Conservation (phyloP, 2,888 invertebrate genomes). For the Acrobasis repandana region DNA sequence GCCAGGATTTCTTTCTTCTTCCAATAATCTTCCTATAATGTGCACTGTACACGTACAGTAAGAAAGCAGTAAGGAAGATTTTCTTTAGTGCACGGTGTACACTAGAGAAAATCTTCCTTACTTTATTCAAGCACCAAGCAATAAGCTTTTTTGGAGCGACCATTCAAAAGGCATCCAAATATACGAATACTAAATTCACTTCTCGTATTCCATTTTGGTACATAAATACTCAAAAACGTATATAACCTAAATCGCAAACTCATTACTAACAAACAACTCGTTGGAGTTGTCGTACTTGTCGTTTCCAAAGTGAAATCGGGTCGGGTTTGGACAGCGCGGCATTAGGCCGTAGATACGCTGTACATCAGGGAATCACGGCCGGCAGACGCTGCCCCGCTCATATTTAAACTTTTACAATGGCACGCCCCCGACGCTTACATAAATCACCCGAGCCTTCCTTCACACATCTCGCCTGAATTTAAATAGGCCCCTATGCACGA, state of each 20-base stretch:
- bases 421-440: conserved; percentile 58
- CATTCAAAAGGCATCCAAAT: no score
- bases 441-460: conserved; percentile 71
- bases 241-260: neutral
- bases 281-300: conserved; percentile 18
- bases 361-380: conserved; percentile 32
- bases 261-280: neutral
- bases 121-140: no score
- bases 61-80: no score
- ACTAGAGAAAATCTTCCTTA: no score
- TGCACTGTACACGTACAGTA: no score
- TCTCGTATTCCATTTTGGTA: neutral
- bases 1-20: no score
- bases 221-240: neutral
- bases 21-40: no score
- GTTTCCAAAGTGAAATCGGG: conserved; percentile 38
- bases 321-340: conserved; percentile 41
- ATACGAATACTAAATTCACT: no score
- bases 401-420: conserved; percentile 76
- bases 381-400: conserved; percentile 47
- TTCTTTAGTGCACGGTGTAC: no score
- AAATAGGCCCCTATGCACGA: conserved; percentile 69
- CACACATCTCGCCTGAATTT: conserved; percentile 74
- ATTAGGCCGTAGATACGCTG: conserved; percentile 31
- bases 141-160: no score